Evolutionary conservation across 2,113 vertebrate genomes (phyloP).

Genomic region (Mormyrus lacerda): DNA sequence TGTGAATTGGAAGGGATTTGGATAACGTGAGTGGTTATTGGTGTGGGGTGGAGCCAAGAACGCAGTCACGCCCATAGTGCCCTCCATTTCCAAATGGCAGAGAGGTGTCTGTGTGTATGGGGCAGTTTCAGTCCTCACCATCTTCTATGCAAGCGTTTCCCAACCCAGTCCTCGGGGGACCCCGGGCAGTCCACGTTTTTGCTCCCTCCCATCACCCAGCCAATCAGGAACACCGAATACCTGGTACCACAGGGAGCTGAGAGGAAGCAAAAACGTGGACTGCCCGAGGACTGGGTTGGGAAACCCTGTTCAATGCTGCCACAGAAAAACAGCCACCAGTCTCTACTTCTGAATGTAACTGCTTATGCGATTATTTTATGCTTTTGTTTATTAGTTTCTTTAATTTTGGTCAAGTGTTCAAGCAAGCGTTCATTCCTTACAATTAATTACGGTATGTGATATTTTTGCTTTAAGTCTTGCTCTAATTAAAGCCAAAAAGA

Average conservation of each 20-base stretch:
- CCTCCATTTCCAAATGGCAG: neutral
- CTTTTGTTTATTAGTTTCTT: neutral
- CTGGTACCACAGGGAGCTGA: too few species aligned
- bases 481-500: constrained; percentile 66
- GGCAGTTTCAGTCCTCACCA: neutral
- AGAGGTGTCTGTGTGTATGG: neutral
- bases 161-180: too few species aligned
- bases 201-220: too few species aligned
- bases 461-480: constrained; percentile 69
- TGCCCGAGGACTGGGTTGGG: too few species aligned
- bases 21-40: neutral
- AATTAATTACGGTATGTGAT: constrained; percentile 46
- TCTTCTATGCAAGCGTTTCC: neutral
- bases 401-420: neutral
- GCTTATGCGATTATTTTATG: neutral
- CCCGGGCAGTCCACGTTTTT: too few species aligned
- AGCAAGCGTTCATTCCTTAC: neutral
- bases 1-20: neutral
- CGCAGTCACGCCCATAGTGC: neutral
- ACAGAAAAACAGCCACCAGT: neutral
- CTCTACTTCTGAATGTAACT: neutral
- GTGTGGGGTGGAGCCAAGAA: neutral
- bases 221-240: too few species aligned
- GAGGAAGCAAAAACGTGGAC: too few species aligned
- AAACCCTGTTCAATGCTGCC: neutral